These are phyloP conservation scores for Trypoxylon attenuatum DNA, from an alignment of 2,888 invertebrate genomes.

Conservation along the genomic window DNA sequence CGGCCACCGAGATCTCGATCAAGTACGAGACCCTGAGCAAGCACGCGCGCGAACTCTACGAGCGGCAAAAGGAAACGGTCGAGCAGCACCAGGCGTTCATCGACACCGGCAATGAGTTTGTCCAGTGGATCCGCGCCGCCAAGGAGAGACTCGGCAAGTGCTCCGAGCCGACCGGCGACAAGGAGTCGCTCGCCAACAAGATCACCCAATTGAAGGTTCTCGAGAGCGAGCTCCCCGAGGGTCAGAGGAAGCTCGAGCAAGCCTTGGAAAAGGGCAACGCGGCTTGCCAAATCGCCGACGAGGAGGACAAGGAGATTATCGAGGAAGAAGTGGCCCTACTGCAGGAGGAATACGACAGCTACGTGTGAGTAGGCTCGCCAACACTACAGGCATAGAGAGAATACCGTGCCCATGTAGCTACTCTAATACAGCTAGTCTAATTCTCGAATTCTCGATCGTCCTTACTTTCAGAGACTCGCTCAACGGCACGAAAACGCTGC, in stretches of 20 bases:
- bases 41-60: constrained; percentile 92
- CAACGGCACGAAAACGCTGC: constrained; percentile 85
- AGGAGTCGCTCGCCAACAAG: constrained; percentile 90
- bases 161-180: constrained; percentile 94
- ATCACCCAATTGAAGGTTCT: constrained; percentile 90
- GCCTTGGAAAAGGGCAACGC: constrained; percentile 90
- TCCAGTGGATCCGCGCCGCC: constrained; percentile 93
- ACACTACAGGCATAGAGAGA: no score
- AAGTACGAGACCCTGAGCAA: constrained; percentile 93
- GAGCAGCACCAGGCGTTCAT: constrained; percentile 94
- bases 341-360: constrained; percentile 93
- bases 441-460: neutral
- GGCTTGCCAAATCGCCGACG: constrained; percentile 89
- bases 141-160: constrained; percentile 93
- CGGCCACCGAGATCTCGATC: constrained; percentile 92
- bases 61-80: constrained; percentile 91
- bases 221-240: constrained; percentile 88
- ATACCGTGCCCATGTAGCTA: no score
- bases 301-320: constrained; percentile 91
- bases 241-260: constrained; percentile 87
- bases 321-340: constrained; percentile 93
- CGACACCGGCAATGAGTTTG: constrained; percentile 93
- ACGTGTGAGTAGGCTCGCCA: constrained; percentile 78
- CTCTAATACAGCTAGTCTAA: neutral
- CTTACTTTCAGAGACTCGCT: constrained; percentile 80